Conservation (phyloP, 2,797 vertebrate species). For the Ibycter americanus region DNA sequence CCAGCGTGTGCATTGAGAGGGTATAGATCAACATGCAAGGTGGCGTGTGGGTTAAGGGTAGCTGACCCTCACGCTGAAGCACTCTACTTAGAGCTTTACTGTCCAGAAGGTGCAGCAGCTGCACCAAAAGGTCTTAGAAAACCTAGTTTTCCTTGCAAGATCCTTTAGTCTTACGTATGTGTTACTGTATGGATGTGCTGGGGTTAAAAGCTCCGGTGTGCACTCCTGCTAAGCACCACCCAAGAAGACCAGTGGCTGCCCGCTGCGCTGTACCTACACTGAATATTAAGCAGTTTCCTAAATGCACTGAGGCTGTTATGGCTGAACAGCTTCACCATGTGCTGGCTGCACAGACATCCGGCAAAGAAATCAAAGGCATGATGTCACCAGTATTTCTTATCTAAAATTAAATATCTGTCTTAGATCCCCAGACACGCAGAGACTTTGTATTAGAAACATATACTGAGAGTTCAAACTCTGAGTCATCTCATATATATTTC, state of each 20-base stretch:
- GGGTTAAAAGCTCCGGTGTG: background rate
- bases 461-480: conserved; percentile 41
- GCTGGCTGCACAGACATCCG: background rate
- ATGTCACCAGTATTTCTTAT: conserved; percentile 64
- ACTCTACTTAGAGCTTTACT: background rate
- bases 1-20: background rate
- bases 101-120: background rate
- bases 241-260: background rate
- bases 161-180: background rate
- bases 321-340: conserved; percentile 26
- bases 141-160: background rate
- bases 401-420: conserved; percentile 66
- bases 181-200: background rate
- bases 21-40: background rate
- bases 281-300: conserved; percentile 39
- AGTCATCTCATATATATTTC: conserved; percentile 62
- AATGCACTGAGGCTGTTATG: conserved; percentile 6
- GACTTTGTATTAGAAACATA: conserved; percentile 70
- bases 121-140: background rate
- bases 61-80: background rate
- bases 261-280: background rate
- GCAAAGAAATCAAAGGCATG: conserved; percentile 61
- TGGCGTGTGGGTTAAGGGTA: background rate
- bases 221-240: background rate
- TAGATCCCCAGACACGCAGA: background rate